Conservation (phyloP, 2,113 vertebrate species). For the Aphelocoma coerulescens region DNA sequence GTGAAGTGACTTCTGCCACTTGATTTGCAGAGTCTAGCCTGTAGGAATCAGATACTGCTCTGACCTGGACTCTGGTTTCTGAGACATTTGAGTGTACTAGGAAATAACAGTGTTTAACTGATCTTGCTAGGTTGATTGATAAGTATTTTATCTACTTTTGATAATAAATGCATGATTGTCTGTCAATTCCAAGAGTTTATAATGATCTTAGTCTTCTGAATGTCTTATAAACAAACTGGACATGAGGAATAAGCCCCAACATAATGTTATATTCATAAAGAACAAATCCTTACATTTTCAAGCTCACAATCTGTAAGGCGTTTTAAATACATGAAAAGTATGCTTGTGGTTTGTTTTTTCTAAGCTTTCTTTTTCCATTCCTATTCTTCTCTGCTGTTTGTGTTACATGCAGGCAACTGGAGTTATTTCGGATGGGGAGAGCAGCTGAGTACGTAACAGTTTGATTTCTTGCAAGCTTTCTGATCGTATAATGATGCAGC, state of each 20-base stretch:
- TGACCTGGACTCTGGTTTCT: not conserved
- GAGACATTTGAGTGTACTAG: not conserved
- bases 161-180: not conserved
- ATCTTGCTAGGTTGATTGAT: not conserved
- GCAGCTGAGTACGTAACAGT: constrained; percentile 90
- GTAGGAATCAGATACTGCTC: not conserved
- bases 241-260: not conserved
- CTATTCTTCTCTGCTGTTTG: constrained; percentile 76
- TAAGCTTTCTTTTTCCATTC: constrained; percentile 69
- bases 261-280: not conserved
- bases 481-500: constrained; percentile 59
- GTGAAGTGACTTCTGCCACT: not conserved
- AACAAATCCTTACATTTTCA: not conserved
- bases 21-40: not conserved
- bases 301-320: not conserved
- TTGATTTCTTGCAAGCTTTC: constrained; percentile 60
- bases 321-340: constrained; percentile 18
- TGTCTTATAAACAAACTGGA: not conserved
- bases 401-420: constrained; percentile 90
- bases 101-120: not conserved
- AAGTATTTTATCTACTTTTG: not conserved
- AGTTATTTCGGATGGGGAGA: constrained; percentile 97
- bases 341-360: constrained; percentile 46
- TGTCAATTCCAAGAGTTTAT: not conserved
- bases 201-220: not conserved